Conservation (phyloP, 2,888 invertebrate genomes). For the Andrena praecox region DNA sequence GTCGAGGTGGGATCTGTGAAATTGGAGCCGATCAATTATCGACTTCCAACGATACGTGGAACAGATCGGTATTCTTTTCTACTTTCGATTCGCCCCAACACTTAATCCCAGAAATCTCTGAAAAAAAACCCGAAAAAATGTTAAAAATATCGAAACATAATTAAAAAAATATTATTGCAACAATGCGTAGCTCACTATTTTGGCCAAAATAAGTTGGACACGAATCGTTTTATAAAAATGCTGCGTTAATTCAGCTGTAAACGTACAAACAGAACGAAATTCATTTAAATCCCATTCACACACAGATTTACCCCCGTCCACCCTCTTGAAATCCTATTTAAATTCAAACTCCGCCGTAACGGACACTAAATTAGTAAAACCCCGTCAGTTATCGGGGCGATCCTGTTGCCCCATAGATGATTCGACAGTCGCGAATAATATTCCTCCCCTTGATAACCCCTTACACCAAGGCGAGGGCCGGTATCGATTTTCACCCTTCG, state of each 20-base stretch:
- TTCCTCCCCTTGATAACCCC: not conserved
- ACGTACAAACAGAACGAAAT: not conserved
- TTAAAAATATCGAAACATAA: no score
- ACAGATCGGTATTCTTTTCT: not conserved
- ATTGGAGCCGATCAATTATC: not conserved
- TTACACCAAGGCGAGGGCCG: not conserved
- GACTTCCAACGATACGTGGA: not conserved
- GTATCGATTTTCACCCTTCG: constrained; percentile 50
- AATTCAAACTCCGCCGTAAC: not conserved
- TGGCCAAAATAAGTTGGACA: no score
- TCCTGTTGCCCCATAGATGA: not conserved
- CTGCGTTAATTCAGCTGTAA: not conserved
- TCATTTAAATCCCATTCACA: not conserved
- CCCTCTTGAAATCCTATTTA: not conserved
- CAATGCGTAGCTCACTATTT: no score
- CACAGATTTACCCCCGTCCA: not conserved
- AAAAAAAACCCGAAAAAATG: no score
- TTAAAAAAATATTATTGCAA: no score
- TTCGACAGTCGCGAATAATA: not conserved
- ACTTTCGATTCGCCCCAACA: not conserved
- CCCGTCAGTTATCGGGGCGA: not conserved
- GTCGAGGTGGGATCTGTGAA: not conserved
- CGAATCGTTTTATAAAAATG: no score
- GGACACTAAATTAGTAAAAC: constrained; percentile 1
- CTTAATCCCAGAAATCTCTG: no score